Conservation (phyloP, 1,140 invertebrate genomes). For the Zaprionus vittiger region DNA sequence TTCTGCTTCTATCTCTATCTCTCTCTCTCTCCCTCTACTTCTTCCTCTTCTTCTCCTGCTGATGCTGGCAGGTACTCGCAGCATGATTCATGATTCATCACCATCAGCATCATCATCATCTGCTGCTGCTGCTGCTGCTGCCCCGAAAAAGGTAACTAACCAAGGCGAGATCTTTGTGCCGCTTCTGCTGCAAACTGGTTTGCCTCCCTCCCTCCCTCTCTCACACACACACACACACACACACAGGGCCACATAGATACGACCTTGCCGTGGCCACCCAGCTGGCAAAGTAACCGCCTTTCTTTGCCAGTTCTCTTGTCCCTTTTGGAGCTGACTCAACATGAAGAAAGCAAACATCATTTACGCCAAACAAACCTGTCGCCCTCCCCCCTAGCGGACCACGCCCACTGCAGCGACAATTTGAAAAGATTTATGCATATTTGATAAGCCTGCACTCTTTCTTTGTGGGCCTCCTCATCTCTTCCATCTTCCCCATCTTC, state of each 20-base stretch:
- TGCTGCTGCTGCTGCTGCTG: neutral
- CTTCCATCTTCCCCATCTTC: constrained; percentile 47
- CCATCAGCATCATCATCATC: constrained; percentile 17
- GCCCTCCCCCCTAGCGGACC: neutral
- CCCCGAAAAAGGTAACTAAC: constrained; percentile 27
- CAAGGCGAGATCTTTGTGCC: constrained; percentile 2
- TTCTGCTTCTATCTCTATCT: neutral
- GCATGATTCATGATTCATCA: constrained; percentile 47
- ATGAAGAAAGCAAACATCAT: constrained; percentile 40
- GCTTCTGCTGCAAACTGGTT: constrained; percentile 25
- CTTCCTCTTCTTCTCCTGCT: constrained; percentile 8
- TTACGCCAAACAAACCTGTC: constrained; percentile 2
- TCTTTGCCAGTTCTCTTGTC: neutral
- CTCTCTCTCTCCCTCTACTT: neutral
- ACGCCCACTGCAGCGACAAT: constrained; percentile 1
- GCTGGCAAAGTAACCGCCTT: constrained; percentile 27
- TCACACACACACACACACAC: neutral
- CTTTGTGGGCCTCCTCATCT: constrained; percentile 3
- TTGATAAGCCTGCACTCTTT: constrained; percentile 31
- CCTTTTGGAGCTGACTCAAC: constrained; percentile 31
- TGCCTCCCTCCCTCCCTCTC: constrained; percentile 37
- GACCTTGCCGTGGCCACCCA: constrained; percentile 62
- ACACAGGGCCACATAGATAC: constrained; percentile 20
- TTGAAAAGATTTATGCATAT: constrained; percentile 50
- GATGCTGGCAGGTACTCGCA: constrained; percentile 35